phyloP scores from a whole-genome alignment of 2,797 vertebrate species.

The Megalops cyprinoides region DNA sequence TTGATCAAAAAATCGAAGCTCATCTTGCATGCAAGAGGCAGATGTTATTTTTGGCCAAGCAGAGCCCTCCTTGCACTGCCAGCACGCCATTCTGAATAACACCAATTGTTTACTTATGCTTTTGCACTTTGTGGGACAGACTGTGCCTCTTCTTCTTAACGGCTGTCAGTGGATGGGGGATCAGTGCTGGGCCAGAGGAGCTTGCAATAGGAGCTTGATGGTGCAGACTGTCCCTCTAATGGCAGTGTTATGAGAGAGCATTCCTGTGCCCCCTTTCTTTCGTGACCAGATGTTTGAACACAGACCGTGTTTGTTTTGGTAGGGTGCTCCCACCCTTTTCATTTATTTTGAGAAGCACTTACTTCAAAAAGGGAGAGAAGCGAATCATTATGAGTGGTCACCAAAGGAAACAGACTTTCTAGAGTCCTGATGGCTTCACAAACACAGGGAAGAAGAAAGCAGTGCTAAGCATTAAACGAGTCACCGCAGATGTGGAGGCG shows the following conservation, averaged over 20 bases:
- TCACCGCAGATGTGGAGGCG: neutral
- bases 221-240: neutral
- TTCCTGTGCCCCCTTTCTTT: neutral
- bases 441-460: neutral
- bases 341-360: slow-evolving; percentile 12
- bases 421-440: neutral
- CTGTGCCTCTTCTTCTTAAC: neutral
- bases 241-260: neutral
- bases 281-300: neutral
- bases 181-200: neutral
- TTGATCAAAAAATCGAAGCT: neutral
- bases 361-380: neutral
- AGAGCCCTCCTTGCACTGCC: neutral
- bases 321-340: neutral
- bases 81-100: neutral
- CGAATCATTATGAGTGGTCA: neutral
- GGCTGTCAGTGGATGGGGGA: neutral
- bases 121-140: neutral
- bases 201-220: neutral
- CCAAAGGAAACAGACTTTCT: neutral
- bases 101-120: slow-evolving; percentile 13
- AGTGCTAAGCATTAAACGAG: too few species aligned
- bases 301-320: neutral
- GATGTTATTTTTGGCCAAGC: neutral
- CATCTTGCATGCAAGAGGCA: neutral